Base-by-base conservation (phyloP, 2,888 invertebrate genomes). In the Galerucella calmariensis region DNA sequence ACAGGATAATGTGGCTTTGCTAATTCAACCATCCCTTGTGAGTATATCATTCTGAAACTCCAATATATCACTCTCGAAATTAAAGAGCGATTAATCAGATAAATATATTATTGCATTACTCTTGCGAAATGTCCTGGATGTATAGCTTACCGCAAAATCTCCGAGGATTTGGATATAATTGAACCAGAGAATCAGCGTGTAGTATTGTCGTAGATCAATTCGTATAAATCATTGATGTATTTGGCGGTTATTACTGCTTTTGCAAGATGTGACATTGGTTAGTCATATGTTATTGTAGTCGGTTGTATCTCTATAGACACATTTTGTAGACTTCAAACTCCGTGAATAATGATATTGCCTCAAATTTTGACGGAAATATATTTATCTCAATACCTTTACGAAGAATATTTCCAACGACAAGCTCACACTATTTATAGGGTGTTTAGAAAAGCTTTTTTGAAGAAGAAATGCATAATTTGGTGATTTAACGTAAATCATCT, bases 31-130 rank as follows among this genome's bases (percentile, higher is more conserved):
- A 67, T 27, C 16, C 14, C 66, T 67, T 48, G 66, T 53, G 51
- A 14, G 51, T 14, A 67, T n/a, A 51, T 53, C 51, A 24, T 44
- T 16, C 67, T 24, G n/a, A n/a, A 68, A 65, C 24, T 66, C 35
- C 65, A 12, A 71, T 71, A 71, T 58, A 71, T 71, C 71, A 71
- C 65, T 46, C 41, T 20, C 6, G 46, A 65, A 71, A 71, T 71
- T 65, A 71, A 71, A 71, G 63, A 61, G 71, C 71, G 71, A 65
- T 71, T 71, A 71, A 71, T 71, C 71, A 71, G 65, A 27, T 71
- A 65, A 65, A 71, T 65, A 56, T 65, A 71, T 71, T 65, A 71
- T 71, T 56, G 65, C 24, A 56, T 71, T 65, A 24, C 71, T 71
- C 48, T 46, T 65, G 24, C 16, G 53, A 56, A 67, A 53, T 65